Percentiles rank a stretch among this genome's conserved stretches.
Conservation (phyloP, 2,888 invertebrate species). For the Drosophila acutilabella region DNA sequence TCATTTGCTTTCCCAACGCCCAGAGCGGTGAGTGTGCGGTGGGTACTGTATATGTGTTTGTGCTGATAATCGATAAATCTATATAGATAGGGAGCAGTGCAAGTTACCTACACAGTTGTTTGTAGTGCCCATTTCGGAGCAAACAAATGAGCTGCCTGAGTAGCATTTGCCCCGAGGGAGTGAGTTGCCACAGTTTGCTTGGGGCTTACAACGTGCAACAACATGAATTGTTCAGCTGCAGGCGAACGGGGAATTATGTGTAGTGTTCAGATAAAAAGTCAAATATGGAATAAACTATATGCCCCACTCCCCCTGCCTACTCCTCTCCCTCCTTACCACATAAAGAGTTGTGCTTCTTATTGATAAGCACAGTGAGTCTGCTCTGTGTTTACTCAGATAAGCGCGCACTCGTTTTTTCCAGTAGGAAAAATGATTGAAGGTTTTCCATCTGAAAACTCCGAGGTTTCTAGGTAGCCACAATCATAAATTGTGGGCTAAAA, state of each 20-base stretch:
- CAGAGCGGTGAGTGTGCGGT: conserved; percentile 26
- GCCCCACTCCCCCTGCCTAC: background rate
- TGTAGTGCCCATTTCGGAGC: conserved; percentile 53
- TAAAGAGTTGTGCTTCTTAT: conserved; percentile 63
- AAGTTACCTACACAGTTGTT: conserved; percentile 49
- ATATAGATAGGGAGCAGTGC: conserved; percentile 35
- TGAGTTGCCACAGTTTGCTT: conserved; percentile 16
- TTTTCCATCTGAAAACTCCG: conserved; percentile 51
- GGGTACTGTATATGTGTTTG: conserved; percentile 1
- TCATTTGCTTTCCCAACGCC: conserved; percentile 43
- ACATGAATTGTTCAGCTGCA: conserved; percentile 51
- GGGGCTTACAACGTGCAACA: conserved; percentile 59
- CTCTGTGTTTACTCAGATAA: conserved; percentile 63
- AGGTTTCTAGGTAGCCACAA: conserved; percentile 49
- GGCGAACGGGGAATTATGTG: conserved; percentile 34
- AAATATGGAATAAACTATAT: conserved; percentile 40
- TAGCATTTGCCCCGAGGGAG: conserved; percentile 1
- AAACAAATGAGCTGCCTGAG: conserved; percentile 48
- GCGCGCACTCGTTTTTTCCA: conserved; percentile 54
- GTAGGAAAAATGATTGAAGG: conserved; percentile 68
- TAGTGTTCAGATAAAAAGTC: conserved; percentile 44
- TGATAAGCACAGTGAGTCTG: conserved; percentile 51
- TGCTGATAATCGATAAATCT: conserved; percentile 73
- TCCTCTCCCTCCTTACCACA: no score
- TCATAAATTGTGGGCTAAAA: conserved; percentile 65